Base-by-base conservation (phyloP, 2,113 vertebrate species). In the Dicentrarchus labrax region DNA sequence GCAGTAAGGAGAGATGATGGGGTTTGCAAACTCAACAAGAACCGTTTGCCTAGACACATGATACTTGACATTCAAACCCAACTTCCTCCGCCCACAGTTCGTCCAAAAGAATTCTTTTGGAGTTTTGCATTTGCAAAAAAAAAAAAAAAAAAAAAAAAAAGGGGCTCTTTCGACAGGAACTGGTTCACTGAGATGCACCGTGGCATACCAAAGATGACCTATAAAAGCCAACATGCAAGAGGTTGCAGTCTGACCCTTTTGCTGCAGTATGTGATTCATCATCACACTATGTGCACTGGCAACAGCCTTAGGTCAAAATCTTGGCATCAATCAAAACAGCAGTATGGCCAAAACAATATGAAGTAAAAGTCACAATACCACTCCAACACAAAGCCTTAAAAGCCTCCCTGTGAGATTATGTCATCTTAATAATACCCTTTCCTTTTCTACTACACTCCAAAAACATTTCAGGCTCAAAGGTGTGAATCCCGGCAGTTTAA, bases 1-100 rank as follows among this genome's bases (percentile, higher is more conserved):
- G 91, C 88, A 85, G 89, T 22, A 9, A 83, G 88, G 72, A 88
- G 86, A 91, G 79, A 89, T 91, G 91, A 88, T 86, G 83, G 83
- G 89, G 80, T 86, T 91, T 89, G 84, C 88, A 90, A 92, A 84
- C 93, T 94, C 89, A 83, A 92, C 91, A 82, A 91, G 87, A 89
- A 84, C 83, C 72, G 41, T 90, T 88, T 84, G 86, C 85, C 81
- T 57, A 57, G 90, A 92, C 91, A 94, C 88, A 91, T 57, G 88
- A 92, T 91, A 91, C 89, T 87, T 93, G 84, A 91, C 92, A 87
- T 94, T 88, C 81, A 91, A 92, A 90, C 53, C 66, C 45, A 60
- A 91, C 85, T 91, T 90, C 92, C 91, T 89, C 92, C 91, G 82
- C 90, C 92, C 91, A 91, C 89, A 77, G 66, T 81, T 80, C 70